These are phyloP conservation scores for Strix occidentalis DNA, from an alignment of 2,797 vertebrate genomes.

Conservation along the genomic window DNA sequence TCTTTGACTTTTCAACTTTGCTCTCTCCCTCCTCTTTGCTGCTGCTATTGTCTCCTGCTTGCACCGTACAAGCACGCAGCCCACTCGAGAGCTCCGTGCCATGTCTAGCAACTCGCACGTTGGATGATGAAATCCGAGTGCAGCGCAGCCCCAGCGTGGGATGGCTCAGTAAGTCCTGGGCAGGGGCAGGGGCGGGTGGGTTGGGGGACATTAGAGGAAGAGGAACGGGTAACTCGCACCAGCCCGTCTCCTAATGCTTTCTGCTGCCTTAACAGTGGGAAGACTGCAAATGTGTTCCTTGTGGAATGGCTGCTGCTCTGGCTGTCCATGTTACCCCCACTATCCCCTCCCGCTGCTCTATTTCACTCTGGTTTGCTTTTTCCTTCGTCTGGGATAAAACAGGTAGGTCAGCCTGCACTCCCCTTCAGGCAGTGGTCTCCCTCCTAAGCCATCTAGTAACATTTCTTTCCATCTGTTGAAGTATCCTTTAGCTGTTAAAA, in stretches of 20 bases:
- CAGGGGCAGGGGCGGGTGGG: neutral
- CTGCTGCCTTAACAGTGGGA: neutral
- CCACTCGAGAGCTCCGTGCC: slow-evolving; percentile 93
- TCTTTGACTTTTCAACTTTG: slow-evolving; percentile 64
- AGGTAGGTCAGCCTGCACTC: neutral
- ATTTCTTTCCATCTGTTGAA: neutral
- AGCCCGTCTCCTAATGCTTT: neutral
- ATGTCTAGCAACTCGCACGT: slow-evolving; percentile 88
- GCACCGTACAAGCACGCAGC: slow-evolving; percentile 87
- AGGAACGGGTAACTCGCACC: neutral
- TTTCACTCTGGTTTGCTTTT: neutral
- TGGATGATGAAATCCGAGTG: slow-evolving; percentile 86
- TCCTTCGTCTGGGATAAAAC: neutral
- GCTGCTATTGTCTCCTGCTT: slow-evolving; percentile 73
- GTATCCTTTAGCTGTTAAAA: neutral
- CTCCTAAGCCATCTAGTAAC: neutral
- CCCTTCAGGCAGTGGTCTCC: neutral
- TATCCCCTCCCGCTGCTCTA: fast-evolving
- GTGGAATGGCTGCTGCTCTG: neutral
- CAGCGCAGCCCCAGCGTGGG: slow-evolving; percentile 91
- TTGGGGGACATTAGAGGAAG: neutral
- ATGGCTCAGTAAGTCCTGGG: slow-evolving; percentile 94
- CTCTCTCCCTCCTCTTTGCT: slow-evolving; percentile 68
- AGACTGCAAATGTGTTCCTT: fast-evolving
- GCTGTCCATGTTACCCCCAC: fast-evolving